Base-by-base conservation (phyloP, 2,888 invertebrate species). In the Sphecodes monilicornis region DNA sequence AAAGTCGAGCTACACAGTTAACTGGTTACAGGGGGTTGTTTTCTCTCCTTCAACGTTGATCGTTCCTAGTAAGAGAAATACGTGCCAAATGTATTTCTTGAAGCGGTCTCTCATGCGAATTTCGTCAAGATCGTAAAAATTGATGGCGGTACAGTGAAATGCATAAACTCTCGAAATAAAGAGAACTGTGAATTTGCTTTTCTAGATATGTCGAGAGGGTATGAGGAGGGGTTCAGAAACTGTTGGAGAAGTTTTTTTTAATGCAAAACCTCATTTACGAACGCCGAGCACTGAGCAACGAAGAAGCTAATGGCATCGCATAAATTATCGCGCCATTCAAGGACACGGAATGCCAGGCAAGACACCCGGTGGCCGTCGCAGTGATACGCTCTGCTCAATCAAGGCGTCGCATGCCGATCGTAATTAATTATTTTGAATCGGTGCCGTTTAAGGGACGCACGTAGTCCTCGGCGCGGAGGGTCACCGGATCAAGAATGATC, bases 261-360 rank as follows among this genome's bases (percentile, higher is more conserved):
- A 83, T 32, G 79, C n/a, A 66, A 72, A 46, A 76, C 77, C 76
- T 75, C 76, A 60, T 85, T 84, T 77, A 80, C 54, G 77, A 71
- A 66, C 29, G 39, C 10, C 39, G 46, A 11, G 39, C 60, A n/a
- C 22, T 41, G 10, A 18, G 11, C 36, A 39, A 11, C 36, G 39
- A 69, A 46, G 72, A 64, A 46, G 76, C 83, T 85, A 85, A 85
- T 80, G 80, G 76, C 73, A 71, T 13, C 73, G 85, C 74, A 84
- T 84, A 80, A 85, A 85, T 84, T 76, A 80, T 84, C 76, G 76
- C 22, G 54, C 70, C 75, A 26, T 80, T 84, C 64, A 72, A 75
- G 77, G 84, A 66, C 77, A 60, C 71, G 72, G 68, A 76, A 77
- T 73, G 70, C 73, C 79, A n/a, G 57, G 41, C 80, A 68, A 82